These are phyloP conservation scores for Motacilla alba DNA, from an alignment of 2,113 vertebrate genomes.

Conservation along the genomic window DNA sequence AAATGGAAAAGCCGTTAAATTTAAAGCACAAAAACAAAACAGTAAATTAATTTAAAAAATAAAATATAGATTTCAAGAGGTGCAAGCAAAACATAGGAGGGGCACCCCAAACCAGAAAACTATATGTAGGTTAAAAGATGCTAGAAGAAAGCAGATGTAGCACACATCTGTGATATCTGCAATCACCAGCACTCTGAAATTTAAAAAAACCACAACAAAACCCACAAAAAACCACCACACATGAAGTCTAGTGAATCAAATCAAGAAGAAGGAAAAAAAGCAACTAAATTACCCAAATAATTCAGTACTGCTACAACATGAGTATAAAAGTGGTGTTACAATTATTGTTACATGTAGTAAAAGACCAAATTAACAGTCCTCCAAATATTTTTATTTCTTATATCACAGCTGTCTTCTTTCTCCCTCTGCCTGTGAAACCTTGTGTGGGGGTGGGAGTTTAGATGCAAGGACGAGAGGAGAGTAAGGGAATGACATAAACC, in stretches of 20 bases:
- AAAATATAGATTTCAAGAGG: rapidly evolving
- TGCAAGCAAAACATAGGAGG: neutral
- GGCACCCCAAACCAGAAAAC: neutral
- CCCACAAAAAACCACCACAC: neutral
- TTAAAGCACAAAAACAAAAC: neutral
- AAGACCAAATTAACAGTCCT: neutral
- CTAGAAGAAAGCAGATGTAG: neutral
- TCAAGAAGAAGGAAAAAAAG: neutral
- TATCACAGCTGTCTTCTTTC: neutral
- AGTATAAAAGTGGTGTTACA: neutral
- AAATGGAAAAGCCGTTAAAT: neutral
- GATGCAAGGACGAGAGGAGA: neutral
- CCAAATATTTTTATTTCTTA: neutral
- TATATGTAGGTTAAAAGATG: neutral
- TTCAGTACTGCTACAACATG: neutral
- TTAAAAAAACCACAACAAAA: no score
- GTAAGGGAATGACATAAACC: neutral
- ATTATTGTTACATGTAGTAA: neutral
- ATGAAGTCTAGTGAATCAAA: neutral
- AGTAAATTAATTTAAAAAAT: rapidly evolving
- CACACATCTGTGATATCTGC: neutral
- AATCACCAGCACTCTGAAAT: neutral
- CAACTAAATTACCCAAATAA: neutral
- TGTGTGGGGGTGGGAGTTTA: neutral
- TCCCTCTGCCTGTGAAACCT: neutral